phyloP scores from a whole-genome alignment of 2,888 invertebrate genomes.

The Myopa tessellatipennis region DNA sequence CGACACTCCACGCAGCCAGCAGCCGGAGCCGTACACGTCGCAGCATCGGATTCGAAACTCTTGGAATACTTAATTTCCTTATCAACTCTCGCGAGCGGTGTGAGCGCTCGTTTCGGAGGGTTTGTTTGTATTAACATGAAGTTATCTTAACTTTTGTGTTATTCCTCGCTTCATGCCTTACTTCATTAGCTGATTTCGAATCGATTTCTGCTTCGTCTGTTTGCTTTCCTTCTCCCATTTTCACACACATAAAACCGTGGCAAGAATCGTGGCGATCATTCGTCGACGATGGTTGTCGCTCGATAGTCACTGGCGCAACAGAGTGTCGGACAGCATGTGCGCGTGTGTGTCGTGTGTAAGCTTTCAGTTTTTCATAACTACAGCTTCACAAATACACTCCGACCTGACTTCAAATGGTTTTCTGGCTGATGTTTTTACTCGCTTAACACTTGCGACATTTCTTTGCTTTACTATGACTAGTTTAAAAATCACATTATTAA shows the following conservation, averaged over 20 bases:
- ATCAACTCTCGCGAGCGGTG: neutral
- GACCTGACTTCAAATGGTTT: neutral
- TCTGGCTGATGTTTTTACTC: neutral
- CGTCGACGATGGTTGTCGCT: neutral
- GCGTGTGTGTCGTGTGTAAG: no score
- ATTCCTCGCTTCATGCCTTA: neutral
- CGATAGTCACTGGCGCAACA: no score
- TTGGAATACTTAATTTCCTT: constrained; percentile 31
- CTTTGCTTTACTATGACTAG: neutral
- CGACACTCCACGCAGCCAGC: neutral
- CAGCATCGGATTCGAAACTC: constrained; percentile 14
- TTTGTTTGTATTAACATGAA: constrained; percentile 8
- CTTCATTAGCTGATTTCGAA: constrained; percentile 2
- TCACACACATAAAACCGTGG: constrained; percentile 18
- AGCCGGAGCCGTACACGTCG: no score
- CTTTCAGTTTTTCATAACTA: no score
- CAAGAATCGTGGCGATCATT: neutral
- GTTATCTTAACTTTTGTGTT: constrained; percentile 24
- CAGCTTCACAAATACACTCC: neutral
- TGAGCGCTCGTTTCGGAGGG: neutral
- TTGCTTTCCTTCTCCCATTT: neutral
- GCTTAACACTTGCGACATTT: neutral
- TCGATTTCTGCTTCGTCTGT: neutral
- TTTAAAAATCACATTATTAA: no score
- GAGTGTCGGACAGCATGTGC: no score